These are phyloP conservation scores for Neoscelio sp. DNA, from an alignment of 2,888 invertebrate species.

Conservation along the genomic window DNA sequence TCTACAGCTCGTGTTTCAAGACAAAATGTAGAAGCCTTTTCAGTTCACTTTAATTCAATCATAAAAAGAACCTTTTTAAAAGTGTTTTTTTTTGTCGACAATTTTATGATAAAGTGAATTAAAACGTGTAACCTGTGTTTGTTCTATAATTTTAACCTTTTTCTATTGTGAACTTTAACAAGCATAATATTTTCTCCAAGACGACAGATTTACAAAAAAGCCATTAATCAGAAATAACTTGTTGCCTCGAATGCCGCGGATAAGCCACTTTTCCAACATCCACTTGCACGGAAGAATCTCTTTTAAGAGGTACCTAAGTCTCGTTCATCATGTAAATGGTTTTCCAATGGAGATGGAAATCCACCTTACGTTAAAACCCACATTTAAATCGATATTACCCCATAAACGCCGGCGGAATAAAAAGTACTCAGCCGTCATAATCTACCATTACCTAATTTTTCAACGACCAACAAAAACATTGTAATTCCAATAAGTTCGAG, in stretches of 20 bases:
- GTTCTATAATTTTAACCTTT: neutral
- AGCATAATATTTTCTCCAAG: neutral
- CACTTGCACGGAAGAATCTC: slow-evolving; percentile 65
- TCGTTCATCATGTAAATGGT: slow-evolving; percentile 69
- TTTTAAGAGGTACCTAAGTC: slow-evolving; percentile 63
- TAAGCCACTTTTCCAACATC: slow-evolving; percentile 63
- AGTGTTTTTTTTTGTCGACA: no score
- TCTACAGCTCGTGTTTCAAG: no score
- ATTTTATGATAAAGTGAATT: no score
- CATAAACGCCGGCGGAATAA: slow-evolving; percentile 49
- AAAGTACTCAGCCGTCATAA: slow-evolving; percentile 15
- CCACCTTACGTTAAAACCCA: slow-evolving; percentile 55
- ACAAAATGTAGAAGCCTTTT: no score
- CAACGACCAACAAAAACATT: slow-evolving; percentile 27
- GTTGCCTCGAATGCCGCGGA: slow-evolving; percentile 64
- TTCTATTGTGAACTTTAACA: no score
- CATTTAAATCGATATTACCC: slow-evolving; percentile 62
- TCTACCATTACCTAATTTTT: slow-evolving; percentile 23
- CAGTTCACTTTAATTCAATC: no score
- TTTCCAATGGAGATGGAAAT: slow-evolving; percentile 69
- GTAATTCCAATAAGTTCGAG: slow-evolving; percentile 50
- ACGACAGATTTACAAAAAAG: slow-evolving; percentile 36
- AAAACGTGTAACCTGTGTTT: no score
- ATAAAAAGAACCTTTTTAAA: no score
- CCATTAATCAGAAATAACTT: slow-evolving; percentile 67